phyloP scores from a whole-genome alignment of 2,113 vertebrate genomes.

The Spea bombifrons region DNA sequence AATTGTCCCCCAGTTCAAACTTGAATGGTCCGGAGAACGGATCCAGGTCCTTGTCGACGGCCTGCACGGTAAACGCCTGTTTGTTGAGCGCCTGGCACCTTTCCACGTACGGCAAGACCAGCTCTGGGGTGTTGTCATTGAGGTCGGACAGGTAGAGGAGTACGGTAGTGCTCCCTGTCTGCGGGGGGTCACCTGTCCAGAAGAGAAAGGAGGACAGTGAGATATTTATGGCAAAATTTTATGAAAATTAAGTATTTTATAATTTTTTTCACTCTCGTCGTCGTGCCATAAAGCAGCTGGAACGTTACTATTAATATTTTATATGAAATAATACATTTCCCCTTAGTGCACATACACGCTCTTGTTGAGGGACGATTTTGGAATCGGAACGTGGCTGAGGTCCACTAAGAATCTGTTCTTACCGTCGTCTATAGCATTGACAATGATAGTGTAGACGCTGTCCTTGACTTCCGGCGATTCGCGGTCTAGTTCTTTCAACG shows the following conservation, averaged over 20 bases:
- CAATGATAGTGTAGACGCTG: conserved; percentile 60
- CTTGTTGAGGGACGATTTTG: too few relatives aligned
- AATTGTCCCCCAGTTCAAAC: conserved; percentile 58
- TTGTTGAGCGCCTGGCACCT: conserved; percentile 60
- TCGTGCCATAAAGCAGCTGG: too few relatives aligned
- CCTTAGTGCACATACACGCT: too few relatives aligned
- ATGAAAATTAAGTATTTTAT: too few relatives aligned
- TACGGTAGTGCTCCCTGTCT: conserved; percentile 65
- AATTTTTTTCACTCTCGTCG: too few relatives aligned
- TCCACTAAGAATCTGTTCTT: conserved; percentile 17
- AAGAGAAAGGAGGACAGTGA: not conserved
- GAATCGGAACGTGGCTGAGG: not conserved
- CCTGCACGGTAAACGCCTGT: conserved; percentile 53
- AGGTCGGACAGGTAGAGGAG: conserved; percentile 65
- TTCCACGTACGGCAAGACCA: conserved; percentile 49
- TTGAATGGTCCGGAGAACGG: conserved; percentile 68
- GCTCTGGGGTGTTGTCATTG: conserved; percentile 64
- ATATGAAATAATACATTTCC: too few relatives aligned
- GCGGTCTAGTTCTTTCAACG: conserved; percentile 64
- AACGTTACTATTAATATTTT: too few relatives aligned
- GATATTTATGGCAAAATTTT: not conserved
- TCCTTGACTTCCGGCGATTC: conserved; percentile 67
- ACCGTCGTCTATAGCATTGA: conserved; percentile 70
- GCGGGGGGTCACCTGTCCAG: conserved; percentile 63
- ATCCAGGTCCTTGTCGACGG: conserved; percentile 52